These are phyloP conservation scores for Spisula subtruncata DNA, from an alignment of 2,888 invertebrate species.

Conservation along the genomic window DNA sequence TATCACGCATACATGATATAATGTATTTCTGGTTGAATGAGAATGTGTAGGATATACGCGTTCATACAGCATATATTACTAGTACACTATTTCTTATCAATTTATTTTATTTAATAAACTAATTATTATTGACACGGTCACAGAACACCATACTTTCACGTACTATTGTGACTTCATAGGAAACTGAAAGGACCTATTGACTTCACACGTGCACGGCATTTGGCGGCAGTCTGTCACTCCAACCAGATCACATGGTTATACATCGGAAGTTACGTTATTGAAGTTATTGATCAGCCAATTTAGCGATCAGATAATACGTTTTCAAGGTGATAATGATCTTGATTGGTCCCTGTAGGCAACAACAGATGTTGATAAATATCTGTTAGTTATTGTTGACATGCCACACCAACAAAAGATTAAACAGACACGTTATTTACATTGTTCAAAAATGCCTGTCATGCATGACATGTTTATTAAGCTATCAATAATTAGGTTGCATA, in stretches of 20 bases:
- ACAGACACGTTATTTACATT: constrained; percentile 6
- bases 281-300: neutral
- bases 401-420: neutral
- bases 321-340: neutral
- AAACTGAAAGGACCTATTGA: too few relatives aligned
- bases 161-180: too few relatives aligned
- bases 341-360: neutral
- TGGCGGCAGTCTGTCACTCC: too few relatives aligned
- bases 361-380: neutral
- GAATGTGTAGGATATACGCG: too few relatives aligned
- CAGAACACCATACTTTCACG: too few relatives aligned
- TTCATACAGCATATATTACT: too few relatives aligned
- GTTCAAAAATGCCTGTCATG: neutral
- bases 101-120: too few relatives aligned
- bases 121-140: too few relatives aligned
- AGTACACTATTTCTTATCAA: too few relatives aligned
- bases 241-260: neutral
- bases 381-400: neutral
- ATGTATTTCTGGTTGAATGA: too few relatives aligned
- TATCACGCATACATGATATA: too few relatives aligned
- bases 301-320: neutral
- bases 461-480: neutral
- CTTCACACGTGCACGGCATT: too few relatives aligned
- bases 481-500: neutral
- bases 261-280: neutral